A percentile compares a stretch with the other conserved stretches of the same genome.
phyloP scores from a whole-genome alignment of 2,888 invertebrate species.

The Melanotus villosus region DNA sequence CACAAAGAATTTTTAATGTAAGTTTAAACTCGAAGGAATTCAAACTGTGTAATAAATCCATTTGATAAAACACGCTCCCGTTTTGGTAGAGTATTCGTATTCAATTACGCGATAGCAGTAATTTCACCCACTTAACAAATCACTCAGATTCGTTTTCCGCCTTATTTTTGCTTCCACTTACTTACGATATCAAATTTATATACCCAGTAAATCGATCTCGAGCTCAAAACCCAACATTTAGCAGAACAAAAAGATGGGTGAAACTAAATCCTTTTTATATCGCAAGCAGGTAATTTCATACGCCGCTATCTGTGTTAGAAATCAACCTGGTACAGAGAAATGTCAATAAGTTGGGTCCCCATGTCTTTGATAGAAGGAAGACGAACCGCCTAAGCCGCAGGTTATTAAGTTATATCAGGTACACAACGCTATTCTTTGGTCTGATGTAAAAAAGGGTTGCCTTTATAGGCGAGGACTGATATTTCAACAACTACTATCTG shows the following conservation, averaged over 20 bases:
- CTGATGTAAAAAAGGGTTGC: constrained; percentile 39
- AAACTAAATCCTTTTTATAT: constrained; percentile 65
- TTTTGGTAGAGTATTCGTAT: not conserved
- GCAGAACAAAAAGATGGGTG: constrained; percentile 63
- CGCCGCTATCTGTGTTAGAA: constrained; percentile 67
- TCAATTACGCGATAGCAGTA: not conserved
- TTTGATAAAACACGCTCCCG: not conserved
- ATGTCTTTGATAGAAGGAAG: constrained; percentile 35
- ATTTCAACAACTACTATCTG: constrained; percentile 39
- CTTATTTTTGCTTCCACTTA: not conserved
- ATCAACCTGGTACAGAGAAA: constrained; percentile 66
- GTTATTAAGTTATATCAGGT: constrained; percentile 49
- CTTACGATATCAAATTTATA: constrained; percentile 25
- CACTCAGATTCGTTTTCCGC: not conserved
- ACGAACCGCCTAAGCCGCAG: constrained; percentile 44
- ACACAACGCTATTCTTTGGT: constrained; percentile 19
- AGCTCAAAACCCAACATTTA: constrained; percentile 31
- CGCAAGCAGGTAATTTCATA: constrained; percentile 65
- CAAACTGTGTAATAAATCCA: no score
- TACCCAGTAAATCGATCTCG: constrained; percentile 34
- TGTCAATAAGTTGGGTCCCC: constrained; percentile 66
- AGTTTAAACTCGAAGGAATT: no score
- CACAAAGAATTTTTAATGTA: no score
- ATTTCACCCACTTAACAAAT: constrained; percentile 3
- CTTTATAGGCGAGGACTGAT: constrained; percentile 36